Percentiles rank a stretch among this genome's conserved stretches.
These are phyloP conservation scores for Myoxocephalus aenaeus DNA, from an alignment of 2,797 vertebrate species.

Conservation along the genomic window DNA sequence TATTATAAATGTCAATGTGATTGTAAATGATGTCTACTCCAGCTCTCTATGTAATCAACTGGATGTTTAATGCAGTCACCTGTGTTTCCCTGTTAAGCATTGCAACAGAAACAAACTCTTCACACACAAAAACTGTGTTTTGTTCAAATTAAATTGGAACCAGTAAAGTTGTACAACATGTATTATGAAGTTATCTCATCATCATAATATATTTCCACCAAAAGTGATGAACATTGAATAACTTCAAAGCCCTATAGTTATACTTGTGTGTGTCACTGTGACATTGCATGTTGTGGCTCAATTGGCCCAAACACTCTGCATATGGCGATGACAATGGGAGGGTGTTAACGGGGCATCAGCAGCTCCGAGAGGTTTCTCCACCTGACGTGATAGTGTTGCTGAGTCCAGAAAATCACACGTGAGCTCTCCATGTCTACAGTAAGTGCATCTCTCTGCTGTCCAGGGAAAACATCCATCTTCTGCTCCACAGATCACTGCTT, in stretches of 20 bases:
- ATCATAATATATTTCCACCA: not conserved
- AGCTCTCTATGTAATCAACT: not conserved
- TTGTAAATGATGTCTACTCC: not conserved
- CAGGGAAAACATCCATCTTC: conserved; percentile 33
- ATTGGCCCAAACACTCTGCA: not conserved
- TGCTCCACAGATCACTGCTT: conserved; percentile 44
- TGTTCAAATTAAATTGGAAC: not conserved
- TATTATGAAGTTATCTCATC: not conserved
- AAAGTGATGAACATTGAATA: not conserved
- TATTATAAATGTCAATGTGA: not conserved
- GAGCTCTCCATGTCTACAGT: conserved; percentile 13
- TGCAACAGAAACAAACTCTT: not conserved
- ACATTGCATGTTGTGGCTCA: not conserved
- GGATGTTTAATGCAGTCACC: not conserved
- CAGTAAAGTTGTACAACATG: not conserved
- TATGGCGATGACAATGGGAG: not conserved
- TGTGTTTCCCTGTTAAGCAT: not conserved
- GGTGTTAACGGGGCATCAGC: conserved; percentile 4
- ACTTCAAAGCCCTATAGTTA: not conserved
- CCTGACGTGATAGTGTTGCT: conserved; percentile 22
- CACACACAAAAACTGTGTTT: not conserved
- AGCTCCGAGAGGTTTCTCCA: conserved; percentile 11
- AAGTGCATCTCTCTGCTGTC: conserved; percentile 16
- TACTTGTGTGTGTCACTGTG: not conserved
- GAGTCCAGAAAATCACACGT: conserved; percentile 26